A percentile compares a stretch with the other conserved stretches of the same genome.
Evolutionary conservation across 2,797 vertebrate species (phyloP).

Genomic region (Cryptoprocta ferox): DNA sequence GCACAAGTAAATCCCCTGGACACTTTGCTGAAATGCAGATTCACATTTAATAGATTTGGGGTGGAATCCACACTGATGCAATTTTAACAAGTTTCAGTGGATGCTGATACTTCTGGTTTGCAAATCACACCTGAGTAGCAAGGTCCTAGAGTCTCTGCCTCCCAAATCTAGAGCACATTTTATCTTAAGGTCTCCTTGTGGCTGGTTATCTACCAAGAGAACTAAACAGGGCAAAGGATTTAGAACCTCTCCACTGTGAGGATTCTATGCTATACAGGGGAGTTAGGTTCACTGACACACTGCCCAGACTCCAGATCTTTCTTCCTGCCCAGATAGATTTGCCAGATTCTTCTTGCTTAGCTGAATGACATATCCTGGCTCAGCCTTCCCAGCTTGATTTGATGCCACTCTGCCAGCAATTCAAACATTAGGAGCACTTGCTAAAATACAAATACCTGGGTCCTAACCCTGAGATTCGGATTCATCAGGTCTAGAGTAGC

Average conservation of each 20-base stretch:
- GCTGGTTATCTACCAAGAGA: background rate
- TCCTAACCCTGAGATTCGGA: background rate
- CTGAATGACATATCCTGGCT: background rate
- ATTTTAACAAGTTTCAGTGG: background rate
- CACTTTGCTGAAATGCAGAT: background rate
- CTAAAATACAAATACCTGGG: background rate
- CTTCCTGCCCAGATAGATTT: background rate
- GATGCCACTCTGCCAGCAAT: background rate
- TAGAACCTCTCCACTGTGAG: background rate
- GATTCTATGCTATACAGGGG: background rate
- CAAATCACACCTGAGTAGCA: background rate
- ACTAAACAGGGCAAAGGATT: background rate
- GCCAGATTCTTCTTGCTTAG: background rate
- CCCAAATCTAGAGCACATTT: background rate
- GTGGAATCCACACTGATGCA: background rate
- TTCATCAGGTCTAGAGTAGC: background rate
- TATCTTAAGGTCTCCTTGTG: background rate
- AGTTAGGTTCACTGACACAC: background rate
- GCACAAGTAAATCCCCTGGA: background rate
- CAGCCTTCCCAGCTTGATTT: background rate
- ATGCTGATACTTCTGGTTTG: background rate
- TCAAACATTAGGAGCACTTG: background rate
- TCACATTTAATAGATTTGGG: background rate
- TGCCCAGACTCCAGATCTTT: background rate
- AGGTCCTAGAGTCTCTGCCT: background rate